phyloP scores from a whole-genome alignment of 2,797 vertebrate genomes.

The Aselliscus stoliczkanus region DNA sequence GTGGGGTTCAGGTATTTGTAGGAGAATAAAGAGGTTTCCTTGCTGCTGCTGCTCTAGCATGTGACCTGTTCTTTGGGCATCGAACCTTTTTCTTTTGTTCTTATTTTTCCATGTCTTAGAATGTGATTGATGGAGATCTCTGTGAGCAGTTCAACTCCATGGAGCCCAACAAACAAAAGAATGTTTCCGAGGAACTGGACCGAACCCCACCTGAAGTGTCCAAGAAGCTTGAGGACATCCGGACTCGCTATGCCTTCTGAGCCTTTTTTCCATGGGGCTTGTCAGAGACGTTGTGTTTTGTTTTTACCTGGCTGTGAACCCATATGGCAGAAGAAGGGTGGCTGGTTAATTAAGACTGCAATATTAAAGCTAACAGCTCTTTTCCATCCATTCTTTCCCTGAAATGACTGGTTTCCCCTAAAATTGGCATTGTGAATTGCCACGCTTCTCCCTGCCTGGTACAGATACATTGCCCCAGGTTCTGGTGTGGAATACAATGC shows the following conservation, averaged over 20 bases:
- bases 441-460: not conserved
- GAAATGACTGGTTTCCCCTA: constrained; percentile 43
- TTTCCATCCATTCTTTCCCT: constrained; percentile 17
- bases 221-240: constrained; percentile 98
- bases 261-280: not conserved
- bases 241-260: constrained; percentile 97
- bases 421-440: not conserved
- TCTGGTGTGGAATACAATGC: not conserved
- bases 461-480: not conserved
- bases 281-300: constrained; percentile 24
- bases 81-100: not conserved
- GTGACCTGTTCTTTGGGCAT: not conserved
- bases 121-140: constrained; percentile 98
- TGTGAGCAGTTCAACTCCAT: constrained; percentile 99
- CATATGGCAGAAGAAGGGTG: constrained; percentile 3
- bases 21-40: constrained; percentile 47
- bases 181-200: constrained; percentile 96
- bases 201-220: constrained; percentile 97
- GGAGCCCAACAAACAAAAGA: constrained; percentile 99
- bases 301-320: constrained; percentile 40
- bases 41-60: not conserved
- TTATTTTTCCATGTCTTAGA: constrained; percentile 80
- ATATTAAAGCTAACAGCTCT: not conserved
- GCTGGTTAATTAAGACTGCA: constrained; percentile 47
- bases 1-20: constrained; percentile 45